Percentiles rank a stretch among this genome's conserved stretches.
Evolutionary conservation across 2,888 invertebrate genomes (phyloP).

Genomic region (Rhodophaea formosa): DNA sequence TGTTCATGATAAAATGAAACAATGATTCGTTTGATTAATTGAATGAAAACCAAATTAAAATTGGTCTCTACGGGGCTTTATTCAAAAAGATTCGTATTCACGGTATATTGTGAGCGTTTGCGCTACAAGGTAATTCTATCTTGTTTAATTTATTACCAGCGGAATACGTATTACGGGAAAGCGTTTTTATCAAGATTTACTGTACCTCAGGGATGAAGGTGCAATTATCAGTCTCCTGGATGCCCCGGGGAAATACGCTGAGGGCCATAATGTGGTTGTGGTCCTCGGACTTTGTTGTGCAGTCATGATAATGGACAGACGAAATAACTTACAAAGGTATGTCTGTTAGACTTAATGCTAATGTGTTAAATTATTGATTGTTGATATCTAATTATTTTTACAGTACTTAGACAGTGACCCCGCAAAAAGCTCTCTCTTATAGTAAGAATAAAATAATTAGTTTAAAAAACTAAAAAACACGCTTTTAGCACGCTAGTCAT

Average conservation of each 20-base stretch:
- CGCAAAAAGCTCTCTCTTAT: too few relatives aligned
- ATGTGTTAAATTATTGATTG: constrained; percentile 7
- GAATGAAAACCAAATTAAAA: constrained; percentile 9
- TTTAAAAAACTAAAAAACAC: too few relatives aligned
- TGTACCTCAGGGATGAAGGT: constrained; percentile 54
- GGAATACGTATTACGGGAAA: constrained; percentile 40
- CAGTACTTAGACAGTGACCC: too few relatives aligned
- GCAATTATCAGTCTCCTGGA: constrained; percentile 56
- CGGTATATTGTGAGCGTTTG: neutral
- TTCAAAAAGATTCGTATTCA: neutral
- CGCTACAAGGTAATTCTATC: constrained; percentile 1
- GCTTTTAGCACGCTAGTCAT: too few relatives aligned
- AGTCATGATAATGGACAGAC: constrained; percentile 29
- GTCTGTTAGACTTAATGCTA: too few relatives aligned
- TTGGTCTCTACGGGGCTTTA: constrained; percentile 21
- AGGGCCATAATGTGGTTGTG: constrained; percentile 48
- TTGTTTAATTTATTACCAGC: constrained; percentile 51
- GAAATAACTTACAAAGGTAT: too few relatives aligned
- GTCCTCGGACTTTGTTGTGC: constrained; percentile 40
- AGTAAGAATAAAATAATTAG: too few relatives aligned
- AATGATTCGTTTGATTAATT: constrained; percentile 15
- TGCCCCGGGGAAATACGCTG: constrained; percentile 60
- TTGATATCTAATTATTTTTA: too few relatives aligned
- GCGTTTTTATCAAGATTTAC: constrained; percentile 69
- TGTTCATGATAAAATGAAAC: constrained; percentile 15